These are phyloP conservation scores for Trididemnum nubilum DNA, from an alignment of 23 tunicate genomes.

Conservation along the genomic window DNA sequence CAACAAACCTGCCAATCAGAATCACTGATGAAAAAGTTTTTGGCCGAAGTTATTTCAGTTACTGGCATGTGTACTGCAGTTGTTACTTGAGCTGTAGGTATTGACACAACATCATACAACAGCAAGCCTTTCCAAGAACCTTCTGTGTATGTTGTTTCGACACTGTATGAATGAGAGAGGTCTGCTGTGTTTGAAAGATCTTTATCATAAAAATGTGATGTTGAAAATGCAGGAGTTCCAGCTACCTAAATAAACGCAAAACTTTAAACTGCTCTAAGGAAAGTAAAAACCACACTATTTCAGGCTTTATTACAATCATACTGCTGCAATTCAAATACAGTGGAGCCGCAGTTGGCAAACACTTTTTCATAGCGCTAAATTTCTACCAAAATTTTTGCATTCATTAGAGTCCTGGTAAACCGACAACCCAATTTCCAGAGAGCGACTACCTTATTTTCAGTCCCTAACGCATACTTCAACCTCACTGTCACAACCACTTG, in stretches of 20 bases:
- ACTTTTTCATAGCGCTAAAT: too few species aligned
- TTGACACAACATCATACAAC: slow-evolving; percentile 39
- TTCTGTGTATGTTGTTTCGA: slow-evolving; percentile 52
- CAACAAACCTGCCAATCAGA: slow-evolving; percentile 43
- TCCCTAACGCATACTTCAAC: too few species aligned
- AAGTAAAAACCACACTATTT: too few species aligned
- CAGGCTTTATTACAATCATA: too few species aligned
- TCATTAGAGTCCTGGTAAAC: too few species aligned
- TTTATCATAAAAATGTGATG: slow-evolving; percentile 10
- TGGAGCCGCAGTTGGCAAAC: too few species aligned
- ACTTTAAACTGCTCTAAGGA: too few species aligned
- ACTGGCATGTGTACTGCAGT: slow-evolving; percentile 8
- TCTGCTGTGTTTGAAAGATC: slow-evolving; percentile 13
- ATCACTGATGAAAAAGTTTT: slow-evolving; percentile 39
- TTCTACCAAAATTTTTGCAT: too few species aligned
- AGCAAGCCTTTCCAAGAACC: slow-evolving; percentile 61
- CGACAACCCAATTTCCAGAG: too few species aligned
- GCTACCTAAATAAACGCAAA: slow-evolving; percentile 48
- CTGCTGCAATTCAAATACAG: too few species aligned
- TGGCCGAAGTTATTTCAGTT: slow-evolving; percentile 33
- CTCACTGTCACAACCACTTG: too few species aligned
- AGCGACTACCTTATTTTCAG: too few species aligned
- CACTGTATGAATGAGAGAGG: background rate
- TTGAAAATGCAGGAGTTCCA: slow-evolving; percentile 5
- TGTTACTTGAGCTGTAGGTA: slow-evolving; percentile 36